A percentile compares a stretch with the other conserved stretches of the same genome.
These are phyloP conservation scores for Catocala fraxini DNA, from an alignment of 2,888 invertebrate species.

Conservation along the genomic window DNA sequence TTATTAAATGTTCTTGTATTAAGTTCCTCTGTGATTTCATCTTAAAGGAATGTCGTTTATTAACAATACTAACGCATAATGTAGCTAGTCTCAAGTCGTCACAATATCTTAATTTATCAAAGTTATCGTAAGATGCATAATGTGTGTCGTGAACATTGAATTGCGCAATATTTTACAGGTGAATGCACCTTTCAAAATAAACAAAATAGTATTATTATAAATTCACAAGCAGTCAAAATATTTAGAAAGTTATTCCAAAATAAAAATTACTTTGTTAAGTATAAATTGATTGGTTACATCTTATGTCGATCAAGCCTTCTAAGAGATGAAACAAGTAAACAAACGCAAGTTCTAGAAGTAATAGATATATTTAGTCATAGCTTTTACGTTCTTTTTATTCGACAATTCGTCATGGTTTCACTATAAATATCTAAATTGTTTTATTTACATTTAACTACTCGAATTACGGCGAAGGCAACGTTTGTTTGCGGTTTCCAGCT, in stretches of 20 bases:
- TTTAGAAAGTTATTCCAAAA: neutral
- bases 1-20: slow-evolving; percentile 5
- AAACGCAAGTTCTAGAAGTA: slow-evolving; percentile 23
- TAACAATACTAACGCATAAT: neutral
- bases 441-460: slow-evolving; percentile 25
- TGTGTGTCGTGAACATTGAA: slow-evolving; percentile 27
- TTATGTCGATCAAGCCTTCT: too few species aligned
- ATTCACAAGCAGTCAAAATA: too few species aligned
- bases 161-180: slow-evolving; percentile 36
- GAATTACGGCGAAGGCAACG: slow-evolving; percentile 34
- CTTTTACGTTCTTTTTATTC: slow-evolving; percentile 9
- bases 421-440: slow-evolving; percentile 18
- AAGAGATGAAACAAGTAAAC: slow-evolving; percentile 14
- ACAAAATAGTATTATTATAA: slow-evolving; percentile 3
- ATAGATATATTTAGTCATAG: slow-evolving; percentile 12
- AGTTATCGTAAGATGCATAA: slow-evolving; percentile 23
- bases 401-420: slow-evolving; percentile 25
- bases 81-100: slow-evolving; percentile 20
- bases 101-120: slow-evolving; percentile 32
- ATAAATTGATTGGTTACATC: neutral
- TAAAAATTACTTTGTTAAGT: neutral
- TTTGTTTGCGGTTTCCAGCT: slow-evolving; percentile 40
- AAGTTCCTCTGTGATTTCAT: slow-evolving; percentile 22
- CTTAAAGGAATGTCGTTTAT: slow-evolving; percentile 43
- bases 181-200: slow-evolving; percentile 25